Evolutionary conservation across 2,888 invertebrate genomes (phyloP), one percentile per base, ranked within the genome.

Genomic region (Ditylenchus weischeri): DNA sequence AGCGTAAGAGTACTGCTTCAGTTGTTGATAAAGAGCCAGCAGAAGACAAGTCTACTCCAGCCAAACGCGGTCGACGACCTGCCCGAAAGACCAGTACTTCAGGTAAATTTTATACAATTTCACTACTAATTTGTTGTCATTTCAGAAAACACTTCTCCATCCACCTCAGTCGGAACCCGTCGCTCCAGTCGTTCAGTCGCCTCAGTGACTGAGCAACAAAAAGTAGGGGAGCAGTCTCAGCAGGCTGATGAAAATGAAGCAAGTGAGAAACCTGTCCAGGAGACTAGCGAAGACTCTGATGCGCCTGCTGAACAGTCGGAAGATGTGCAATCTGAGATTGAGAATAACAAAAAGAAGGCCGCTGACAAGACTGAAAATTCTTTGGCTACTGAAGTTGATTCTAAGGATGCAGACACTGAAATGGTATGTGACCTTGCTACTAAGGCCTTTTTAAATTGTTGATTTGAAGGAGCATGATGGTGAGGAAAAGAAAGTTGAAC

Each of bases 101-200:
- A 50, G 66, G 66, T 66, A n/a, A n/a, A n/a, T n/a, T n/a, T n/a
- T n/a, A n/a, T n/a, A n/a, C n/a, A n/a, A n/a, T n/a, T n/a, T n/a
- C n/a, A n/a, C n/a, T n/a, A n/a, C n/a, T n/a, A n/a, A n/a, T n/a
- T n/a, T n/a, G n/a, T n/a, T n/a, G n/a, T n/a, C n/a, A n/a, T n/a
- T 61, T 68, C 15, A 66, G 66, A 66, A 29, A 49, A 51, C 54
- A 64, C 60, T 35, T 66, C 66, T 4, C 65, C 66, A 6, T 66
- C 66, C 11, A 66, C 66, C n/a, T 66, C 66, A n/a, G 47, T 66
- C 18, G 51, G 66, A 10, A 66, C 62, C 35, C 66, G 66, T 51
- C 66, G 66, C 51, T 66, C 66, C 10, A 66, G 54, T 35, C 66
- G 66, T 19, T 62, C 54, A 15, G 43, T 43, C 5, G 43, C 59